Percentiles rank a stretch among this genome's conserved stretches.
Conservation (phyloP, 2,113 vertebrate genomes). For the Ciconia boyciana region DNA sequence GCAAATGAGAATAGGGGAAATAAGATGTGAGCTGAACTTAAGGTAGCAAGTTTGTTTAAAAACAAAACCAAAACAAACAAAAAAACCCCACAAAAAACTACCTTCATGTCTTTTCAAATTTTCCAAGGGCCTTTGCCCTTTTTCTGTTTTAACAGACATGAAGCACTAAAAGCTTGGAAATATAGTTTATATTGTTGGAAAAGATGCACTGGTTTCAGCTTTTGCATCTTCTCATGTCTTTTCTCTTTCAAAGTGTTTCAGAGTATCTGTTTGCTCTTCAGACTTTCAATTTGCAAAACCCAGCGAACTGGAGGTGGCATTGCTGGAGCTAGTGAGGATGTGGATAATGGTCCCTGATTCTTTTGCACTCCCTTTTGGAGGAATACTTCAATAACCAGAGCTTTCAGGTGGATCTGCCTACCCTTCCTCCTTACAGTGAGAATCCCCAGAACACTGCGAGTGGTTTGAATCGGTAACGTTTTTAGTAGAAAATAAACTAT, state of each 20-base stretch:
- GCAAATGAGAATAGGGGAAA: neutral
- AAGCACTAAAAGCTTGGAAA: neutral
- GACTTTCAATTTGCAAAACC: neutral
- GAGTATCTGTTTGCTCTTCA: neutral
- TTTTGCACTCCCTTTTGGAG: neutral
- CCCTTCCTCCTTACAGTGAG: neutral
- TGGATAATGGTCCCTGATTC: neutral
- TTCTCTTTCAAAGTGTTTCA: neutral
- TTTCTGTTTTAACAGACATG: neutral
- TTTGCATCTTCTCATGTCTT: neutral
- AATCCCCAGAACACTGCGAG: neutral
- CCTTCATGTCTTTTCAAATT: neutral
- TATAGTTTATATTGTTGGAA: neutral
- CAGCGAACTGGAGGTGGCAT: neutral
- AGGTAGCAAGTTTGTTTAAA: neutral
- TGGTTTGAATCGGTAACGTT: neutral
- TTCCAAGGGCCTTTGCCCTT: neutral
- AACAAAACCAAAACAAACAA: neutral
- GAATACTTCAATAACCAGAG: neutral
- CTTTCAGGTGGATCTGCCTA: neutral
- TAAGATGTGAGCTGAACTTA: neutral
- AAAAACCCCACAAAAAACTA: neutral
- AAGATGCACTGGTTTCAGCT: neutral
- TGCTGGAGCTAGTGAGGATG: neutral
- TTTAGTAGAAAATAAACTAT: neutral